A percentile compares a stretch with the other conserved stretches of the same genome.
These are phyloP conservation scores for Drosophila pandora DNA, from an alignment of 1,140 invertebrate species.

Conservation along the genomic window DNA sequence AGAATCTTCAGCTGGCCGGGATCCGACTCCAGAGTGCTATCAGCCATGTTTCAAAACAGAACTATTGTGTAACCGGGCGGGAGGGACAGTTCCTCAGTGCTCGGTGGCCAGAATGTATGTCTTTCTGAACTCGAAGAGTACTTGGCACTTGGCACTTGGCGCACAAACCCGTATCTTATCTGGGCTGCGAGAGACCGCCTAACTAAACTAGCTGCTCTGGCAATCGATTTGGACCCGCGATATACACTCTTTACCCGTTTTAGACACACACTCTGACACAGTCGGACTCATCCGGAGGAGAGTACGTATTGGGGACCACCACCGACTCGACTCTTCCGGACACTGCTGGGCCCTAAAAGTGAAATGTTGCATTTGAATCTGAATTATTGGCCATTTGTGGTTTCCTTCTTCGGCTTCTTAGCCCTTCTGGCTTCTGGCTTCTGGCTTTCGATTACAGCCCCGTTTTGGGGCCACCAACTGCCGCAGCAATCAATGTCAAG, in stretches of 20 bases:
- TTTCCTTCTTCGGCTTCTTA: neutral
- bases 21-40: slow-evolving; percentile 33
- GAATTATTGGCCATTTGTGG: slow-evolving; percentile 50
- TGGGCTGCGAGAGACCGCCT: slow-evolving; percentile 48
- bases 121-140: slow-evolving; percentile 19
- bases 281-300: too few relatives aligned
- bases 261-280: too few relatives aligned
- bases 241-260: slow-evolving; percentile 19
- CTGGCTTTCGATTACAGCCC: neutral
- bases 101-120: slow-evolving; percentile 9
- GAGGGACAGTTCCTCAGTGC: slow-evolving; percentile 21
- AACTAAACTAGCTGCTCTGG: slow-evolving; percentile 71
- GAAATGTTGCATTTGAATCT: slow-evolving; percentile 45
- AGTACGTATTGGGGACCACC: neutral
- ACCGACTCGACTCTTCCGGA: slow-evolving; percentile 21
- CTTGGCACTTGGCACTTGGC: slow-evolving; percentile 4
- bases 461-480: slow-evolving; percentile 17
- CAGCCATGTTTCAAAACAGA: slow-evolving; percentile 6
- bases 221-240: slow-evolving; percentile 77
- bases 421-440: slow-evolving; percentile 2
- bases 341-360: slow-evolving; percentile 15
- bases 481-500: slow-evolving; percentile 58
- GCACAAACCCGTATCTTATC: slow-evolving; percentile 62
- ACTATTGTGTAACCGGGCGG: slow-evolving; percentile 28
- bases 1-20: slow-evolving; percentile 56